Evolutionary conservation across 2,113 vertebrate species (phyloP).

Genomic region (Serilophus lunatus): DNA sequence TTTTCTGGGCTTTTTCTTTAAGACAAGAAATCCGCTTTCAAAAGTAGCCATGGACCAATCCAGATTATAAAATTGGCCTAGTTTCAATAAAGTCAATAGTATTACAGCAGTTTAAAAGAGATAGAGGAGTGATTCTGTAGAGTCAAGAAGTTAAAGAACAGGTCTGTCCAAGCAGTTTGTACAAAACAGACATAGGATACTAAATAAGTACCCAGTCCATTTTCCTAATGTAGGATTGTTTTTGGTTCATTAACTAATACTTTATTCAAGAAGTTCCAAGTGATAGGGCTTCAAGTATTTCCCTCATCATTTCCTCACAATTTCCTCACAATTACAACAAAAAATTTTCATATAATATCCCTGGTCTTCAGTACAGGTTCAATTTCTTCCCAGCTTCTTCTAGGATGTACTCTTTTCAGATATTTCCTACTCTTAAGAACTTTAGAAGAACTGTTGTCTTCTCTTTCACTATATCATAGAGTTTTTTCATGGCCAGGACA

Average conservation of each 20-base stretch:
- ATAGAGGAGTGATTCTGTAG: not conserved
- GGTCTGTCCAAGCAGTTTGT: not conserved
- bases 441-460: not conserved
- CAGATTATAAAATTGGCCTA: not conserved
- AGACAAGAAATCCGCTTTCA: not conserved
- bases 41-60: not conserved
- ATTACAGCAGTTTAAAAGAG: not conserved
- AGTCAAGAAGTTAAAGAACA: not conserved
- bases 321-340: not conserved
- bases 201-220: not conserved
- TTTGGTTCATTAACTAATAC: not conserved
- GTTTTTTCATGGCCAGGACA: not conserved
- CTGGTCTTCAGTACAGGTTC: not conserved
- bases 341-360: not conserved
- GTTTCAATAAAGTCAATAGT: not conserved
- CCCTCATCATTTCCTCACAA: not conserved
- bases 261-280: not conserved
- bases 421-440: not conserved
- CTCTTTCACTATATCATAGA: not conserved
- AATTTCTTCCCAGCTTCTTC: not conserved
- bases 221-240: not conserved
- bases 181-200: not conserved
- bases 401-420: not conserved
- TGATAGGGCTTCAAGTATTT: not conserved
- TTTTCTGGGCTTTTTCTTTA: not conserved